These are phyloP conservation scores for Ectobius pallidus DNA, from an alignment of 2,888 invertebrate species.

Conservation along the genomic window DNA sequence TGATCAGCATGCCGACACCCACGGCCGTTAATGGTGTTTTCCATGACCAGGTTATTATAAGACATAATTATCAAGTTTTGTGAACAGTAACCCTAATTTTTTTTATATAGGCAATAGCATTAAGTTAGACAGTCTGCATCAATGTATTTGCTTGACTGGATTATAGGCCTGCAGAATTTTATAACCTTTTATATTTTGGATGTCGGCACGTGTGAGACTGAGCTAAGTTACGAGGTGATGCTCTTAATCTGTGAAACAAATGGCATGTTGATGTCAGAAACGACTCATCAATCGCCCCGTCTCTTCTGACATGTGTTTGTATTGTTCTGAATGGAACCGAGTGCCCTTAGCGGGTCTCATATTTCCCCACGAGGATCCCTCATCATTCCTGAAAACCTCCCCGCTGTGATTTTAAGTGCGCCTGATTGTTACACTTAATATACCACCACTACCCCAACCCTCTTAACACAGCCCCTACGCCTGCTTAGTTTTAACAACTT, in stretches of 20 bases:
- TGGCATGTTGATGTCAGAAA: neutral
- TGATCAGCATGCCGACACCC: no score
- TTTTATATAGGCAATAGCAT: no score
- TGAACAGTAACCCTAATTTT: no score
- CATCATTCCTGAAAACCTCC: neutral
- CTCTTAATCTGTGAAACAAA: neutral
- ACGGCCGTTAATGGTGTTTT: no score
- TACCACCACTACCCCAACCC: neutral
- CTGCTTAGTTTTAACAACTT: neutral
- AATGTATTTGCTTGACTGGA: no score
- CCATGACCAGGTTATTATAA: no score
- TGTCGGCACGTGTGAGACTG: no score
- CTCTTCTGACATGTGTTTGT: neutral
- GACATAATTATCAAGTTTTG: no score
- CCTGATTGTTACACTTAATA: slow-evolving; percentile 27
- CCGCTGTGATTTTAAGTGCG: slow-evolving; percentile 28
- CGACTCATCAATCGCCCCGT: neutral
- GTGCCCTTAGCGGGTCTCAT: neutral
- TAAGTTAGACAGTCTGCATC: no score
- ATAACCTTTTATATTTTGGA: no score
- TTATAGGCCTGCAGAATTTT: no score
- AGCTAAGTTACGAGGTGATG: no score
- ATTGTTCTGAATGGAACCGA: neutral
- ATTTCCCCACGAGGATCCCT: neutral
- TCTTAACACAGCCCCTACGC: neutral